Evolutionary conservation across 2,113 vertebrate species (phyloP).

Genomic region (Forbesichthys agassizii): DNA sequence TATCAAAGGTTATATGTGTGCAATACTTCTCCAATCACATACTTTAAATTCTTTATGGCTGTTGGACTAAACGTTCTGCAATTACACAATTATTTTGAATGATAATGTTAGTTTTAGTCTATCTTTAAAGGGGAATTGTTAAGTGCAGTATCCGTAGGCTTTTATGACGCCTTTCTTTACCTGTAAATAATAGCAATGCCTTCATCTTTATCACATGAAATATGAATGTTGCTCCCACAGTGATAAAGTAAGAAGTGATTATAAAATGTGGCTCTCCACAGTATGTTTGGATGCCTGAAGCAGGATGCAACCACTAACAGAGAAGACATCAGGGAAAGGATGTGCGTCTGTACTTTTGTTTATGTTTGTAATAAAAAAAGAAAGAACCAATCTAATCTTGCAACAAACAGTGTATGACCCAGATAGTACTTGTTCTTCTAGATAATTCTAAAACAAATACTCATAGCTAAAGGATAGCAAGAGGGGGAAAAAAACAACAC

Average conservation of each 20-base stretch:
- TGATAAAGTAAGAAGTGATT: slow-evolving; percentile 69
- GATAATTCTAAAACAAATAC: too few relatives aligned
- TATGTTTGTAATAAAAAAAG: slow-evolving; percentile 15
- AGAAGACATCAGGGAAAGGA: slow-evolving; percentile 41
- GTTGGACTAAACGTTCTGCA: too few relatives aligned
- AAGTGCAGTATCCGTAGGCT: background rate
- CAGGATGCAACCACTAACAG: slow-evolving; percentile 56
- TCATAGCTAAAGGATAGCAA: too few relatives aligned
- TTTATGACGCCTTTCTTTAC: slow-evolving; percentile 20
- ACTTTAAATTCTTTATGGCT: too few relatives aligned
- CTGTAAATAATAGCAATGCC: slow-evolving; percentile 50
- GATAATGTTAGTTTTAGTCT: background rate
- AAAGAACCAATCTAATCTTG: slow-evolving; percentile 12
- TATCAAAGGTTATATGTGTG: slow-evolving; percentile 65
- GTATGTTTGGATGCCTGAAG: slow-evolving; percentile 40
- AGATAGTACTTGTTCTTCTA: too few relatives aligned
- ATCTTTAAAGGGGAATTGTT: background rate
- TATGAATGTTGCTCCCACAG: slow-evolving; percentile 57
- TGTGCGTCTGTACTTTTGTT: slow-evolving; percentile 16
- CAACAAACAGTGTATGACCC: too few relatives aligned
- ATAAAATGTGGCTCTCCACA: slow-evolving; percentile 29
- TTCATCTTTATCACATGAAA: slow-evolving; percentile 55
- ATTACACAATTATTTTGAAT: background rate
- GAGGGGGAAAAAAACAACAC: too few relatives aligned
- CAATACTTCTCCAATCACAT: slow-evolving; percentile 28